A percentile compares a stretch with the other conserved stretches of the same genome.
Evolutionary conservation across 2,113 vertebrate genomes (phyloP).

Genomic region (Nothobranchius kuhntae): DNA sequence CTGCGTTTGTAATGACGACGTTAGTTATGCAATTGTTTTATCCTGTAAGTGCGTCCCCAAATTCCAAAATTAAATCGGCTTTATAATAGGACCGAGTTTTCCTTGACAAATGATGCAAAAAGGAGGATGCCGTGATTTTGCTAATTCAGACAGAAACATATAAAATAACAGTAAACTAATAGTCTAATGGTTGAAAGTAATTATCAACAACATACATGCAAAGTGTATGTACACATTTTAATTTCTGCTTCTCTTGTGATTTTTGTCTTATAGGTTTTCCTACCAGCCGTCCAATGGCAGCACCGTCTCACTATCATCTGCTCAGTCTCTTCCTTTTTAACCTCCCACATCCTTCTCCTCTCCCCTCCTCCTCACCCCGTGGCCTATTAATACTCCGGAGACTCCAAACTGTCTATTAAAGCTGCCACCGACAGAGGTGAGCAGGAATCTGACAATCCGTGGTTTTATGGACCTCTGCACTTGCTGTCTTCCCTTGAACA

Average conservation of each 20-base stretch:
- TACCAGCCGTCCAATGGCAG: slow-evolving; percentile 18
- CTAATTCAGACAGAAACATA: neutral
- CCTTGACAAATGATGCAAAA: neutral
- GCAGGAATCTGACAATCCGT: slow-evolving; percentile 13
- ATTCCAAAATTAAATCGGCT: slow-evolving; percentile 16
- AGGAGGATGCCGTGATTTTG: neutral
- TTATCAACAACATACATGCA: neutral
- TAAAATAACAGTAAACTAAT: too few relatives aligned
- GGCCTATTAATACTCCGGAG: slow-evolving; percentile 70
- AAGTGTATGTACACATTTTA: neutral
- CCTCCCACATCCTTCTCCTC: slow-evolving; percentile 19
- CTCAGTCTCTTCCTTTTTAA: slow-evolving; percentile 39
- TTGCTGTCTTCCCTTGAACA: neutral
- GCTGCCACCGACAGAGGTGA: slow-evolving; percentile 34
- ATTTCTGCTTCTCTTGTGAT: slow-evolving; percentile 23
- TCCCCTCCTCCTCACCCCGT: slow-evolving; percentile 56
- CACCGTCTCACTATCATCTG: slow-evolving; percentile 61
- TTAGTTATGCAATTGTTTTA: slow-evolving; percentile 5
- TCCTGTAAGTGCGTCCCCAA: neutral
- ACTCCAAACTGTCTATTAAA: slow-evolving; percentile 60
- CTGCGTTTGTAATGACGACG: slow-evolving; percentile 6
- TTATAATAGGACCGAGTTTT: slow-evolving; percentile 17
- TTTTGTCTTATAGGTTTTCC: slow-evolving; percentile 39
- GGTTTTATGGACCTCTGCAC: neutral
- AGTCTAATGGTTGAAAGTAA: neutral